Percentiles rank a stretch among this genome's conserved stretches.
Evolutionary conservation across 1,140 invertebrate species (phyloP).

Genomic region (Gonioctena quinquepunctata): DNA sequence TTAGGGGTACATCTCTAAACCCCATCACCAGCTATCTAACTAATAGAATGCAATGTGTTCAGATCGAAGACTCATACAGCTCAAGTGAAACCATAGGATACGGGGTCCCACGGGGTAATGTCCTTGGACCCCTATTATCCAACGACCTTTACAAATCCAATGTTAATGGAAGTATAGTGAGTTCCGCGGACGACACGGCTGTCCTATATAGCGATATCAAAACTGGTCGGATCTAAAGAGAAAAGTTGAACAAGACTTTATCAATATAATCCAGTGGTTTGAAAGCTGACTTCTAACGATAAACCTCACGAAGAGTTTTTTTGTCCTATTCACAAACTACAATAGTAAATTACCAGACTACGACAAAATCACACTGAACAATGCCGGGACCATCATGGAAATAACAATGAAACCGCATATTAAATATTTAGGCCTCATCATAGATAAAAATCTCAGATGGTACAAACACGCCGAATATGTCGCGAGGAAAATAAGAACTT

Average conservation of each 20-base stretch:
- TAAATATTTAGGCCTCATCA: not conserved
- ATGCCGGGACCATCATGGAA: not conserved
- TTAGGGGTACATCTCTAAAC: not conserved
- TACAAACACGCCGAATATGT: not conserved
- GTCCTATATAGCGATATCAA: too few species aligned
- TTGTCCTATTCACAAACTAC: not conserved
- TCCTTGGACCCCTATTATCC: not conserved
- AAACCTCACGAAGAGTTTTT: not conserved
- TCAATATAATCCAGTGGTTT: not conserved
- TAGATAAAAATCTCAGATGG: not conserved
- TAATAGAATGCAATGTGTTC: not conserved
- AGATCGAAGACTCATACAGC: not conserved
- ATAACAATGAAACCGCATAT: conserved; percentile 1
- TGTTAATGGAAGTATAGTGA: too few species aligned
- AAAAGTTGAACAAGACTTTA: too few species aligned
- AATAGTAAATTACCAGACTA: not conserved
- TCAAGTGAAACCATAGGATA: not conserved
- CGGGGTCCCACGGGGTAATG: not conserved
- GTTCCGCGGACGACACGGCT: too few species aligned
- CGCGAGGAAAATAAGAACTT: not conserved
- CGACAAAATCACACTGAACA: not conserved
- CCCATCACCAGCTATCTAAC: not conserved
- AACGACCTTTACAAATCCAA: not conserved
- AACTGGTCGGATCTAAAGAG: not conserved
- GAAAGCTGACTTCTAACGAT: not conserved